Evolutionary conservation across 2,797 vertebrate genomes (phyloP).

Genomic region (Octomys mimax): DNA sequence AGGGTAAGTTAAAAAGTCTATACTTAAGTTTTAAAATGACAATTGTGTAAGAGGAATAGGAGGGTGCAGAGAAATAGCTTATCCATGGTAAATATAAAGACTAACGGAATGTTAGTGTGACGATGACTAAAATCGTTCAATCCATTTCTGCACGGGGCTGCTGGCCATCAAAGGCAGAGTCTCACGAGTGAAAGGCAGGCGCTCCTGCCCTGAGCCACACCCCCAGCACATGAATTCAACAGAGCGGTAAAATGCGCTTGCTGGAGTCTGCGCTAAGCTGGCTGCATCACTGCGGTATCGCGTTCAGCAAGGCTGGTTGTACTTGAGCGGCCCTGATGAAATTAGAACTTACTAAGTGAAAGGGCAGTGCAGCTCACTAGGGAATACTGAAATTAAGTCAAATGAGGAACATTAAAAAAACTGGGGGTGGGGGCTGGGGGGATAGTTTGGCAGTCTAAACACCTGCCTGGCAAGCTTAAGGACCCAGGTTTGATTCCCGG

Average conservation of each 20-base stretch:
- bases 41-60: background rate
- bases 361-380: conserved; percentile 20
- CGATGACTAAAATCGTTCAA: background rate
- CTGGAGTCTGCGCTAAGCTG: conserved; percentile 12
- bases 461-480: too few species aligned
- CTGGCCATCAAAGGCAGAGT: background rate
- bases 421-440: too few species aligned
- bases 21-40: background rate
- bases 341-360: conserved; percentile 53
- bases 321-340: conserved; percentile 44
- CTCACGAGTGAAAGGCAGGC: background rate
- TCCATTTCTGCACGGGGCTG: too few species aligned
- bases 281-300: conserved; percentile 32
- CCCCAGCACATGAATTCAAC: background rate
- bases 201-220: background rate
- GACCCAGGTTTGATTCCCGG: too few species aligned
- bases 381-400: conserved; percentile 55
- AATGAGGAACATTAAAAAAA: conserved; percentile 58
- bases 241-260: background rate
- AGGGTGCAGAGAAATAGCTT: background rate
- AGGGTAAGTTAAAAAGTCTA: background rate
- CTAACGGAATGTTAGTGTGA: background rate
- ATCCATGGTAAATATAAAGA: background rate
- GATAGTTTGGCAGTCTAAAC: too few species aligned
- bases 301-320: background rate